phyloP scores from a whole-genome alignment of 2,113 vertebrate genomes.

The Rhinichthys klamathensis region DNA sequence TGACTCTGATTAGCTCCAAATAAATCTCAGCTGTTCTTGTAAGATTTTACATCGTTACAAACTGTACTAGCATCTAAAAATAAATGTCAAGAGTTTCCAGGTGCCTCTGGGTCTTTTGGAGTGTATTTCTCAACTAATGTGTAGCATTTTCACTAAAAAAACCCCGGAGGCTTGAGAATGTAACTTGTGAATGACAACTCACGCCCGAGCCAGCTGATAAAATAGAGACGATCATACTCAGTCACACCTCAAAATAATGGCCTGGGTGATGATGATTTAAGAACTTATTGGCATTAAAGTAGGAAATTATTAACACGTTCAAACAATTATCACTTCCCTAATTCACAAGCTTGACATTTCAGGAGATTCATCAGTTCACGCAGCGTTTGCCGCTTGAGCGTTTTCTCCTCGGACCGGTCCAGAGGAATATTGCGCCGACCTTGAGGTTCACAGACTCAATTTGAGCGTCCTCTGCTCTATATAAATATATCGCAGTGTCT shows the following conservation, averaged over 20 bases:
- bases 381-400: background rate
- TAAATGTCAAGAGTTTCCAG: background rate
- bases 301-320: conserved; percentile 29
- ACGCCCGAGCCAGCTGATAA: background rate
- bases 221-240: background rate
- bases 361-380: conserved; percentile 36
- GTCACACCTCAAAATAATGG: background rate
- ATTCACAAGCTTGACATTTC: conserved; percentile 25
- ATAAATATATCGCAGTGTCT: conserved; percentile 68
- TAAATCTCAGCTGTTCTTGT: too few relatives aligned
- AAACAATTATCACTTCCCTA: conserved; percentile 33
- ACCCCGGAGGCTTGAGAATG: background rate
- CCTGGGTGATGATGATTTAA: conserved; percentile 8
- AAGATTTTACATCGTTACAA: too few relatives aligned
- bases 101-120: background rate
- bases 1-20: too few relatives aligned
- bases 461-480: conserved; percentile 58
- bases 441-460: conserved; percentile 59
- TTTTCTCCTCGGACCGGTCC: conserved; percentile 36
- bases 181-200: background rate
- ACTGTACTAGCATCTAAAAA: too few relatives aligned
- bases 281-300: conserved; percentile 16
- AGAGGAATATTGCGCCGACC: conserved; percentile 55
- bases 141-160: background rate
- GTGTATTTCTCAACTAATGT: too few relatives aligned